Evolutionary conservation across 23 tunicate species (phyloP), one percentile per base, ranked within the genome.

Genomic region (Styela clava): DNA sequence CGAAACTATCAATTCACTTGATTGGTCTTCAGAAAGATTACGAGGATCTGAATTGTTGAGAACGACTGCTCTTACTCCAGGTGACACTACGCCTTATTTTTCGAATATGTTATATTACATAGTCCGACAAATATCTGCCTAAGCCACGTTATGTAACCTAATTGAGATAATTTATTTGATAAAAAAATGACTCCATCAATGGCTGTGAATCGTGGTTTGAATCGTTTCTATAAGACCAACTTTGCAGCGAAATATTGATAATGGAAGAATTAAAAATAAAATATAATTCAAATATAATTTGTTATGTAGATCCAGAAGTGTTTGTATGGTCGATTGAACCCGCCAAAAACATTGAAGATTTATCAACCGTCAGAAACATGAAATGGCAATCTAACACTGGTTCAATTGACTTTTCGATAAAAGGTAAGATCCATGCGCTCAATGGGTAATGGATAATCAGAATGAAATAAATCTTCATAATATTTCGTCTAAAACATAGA

Each of bases 21-120:
- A 85, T 62, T 85, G 88, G 88, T 72, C 88, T 26, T 31, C 68
- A 2, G 78, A 44, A 33, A 85, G 78, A 78, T 44, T 61, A 34
- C 44, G 78, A 2, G 68, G 64, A 20, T 12, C 62, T 20, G 79
- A 85, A 27, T 78, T 31, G 44, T 36, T 85, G 16, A 35, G 83
- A 63, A 24, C 88, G 18, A 77, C 69, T 44, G 61, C 88, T 1
- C 24, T 69, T 1, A 35, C 0, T 23, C 83, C 88, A 78, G 61
- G 88, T 85, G n/a, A n/a, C n/a, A n/a, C n/a, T n/a, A n/a, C n/a
- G n/a, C n/a, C n/a, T n/a, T n/a, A n/a, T n/a, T n/a, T n/a, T n/a
- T n/a, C n/a, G n/a, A n/a, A n/a, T n/a, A n/a, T n/a, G n/a, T n/a
- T n/a, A n/a, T n/a, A n/a, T 36, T 44, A 64, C 44, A 0, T 76